Evolutionary conservation across 2,888 invertebrate species (phyloP).

Genomic region (Eudasyphora cyanicolor): DNA sequence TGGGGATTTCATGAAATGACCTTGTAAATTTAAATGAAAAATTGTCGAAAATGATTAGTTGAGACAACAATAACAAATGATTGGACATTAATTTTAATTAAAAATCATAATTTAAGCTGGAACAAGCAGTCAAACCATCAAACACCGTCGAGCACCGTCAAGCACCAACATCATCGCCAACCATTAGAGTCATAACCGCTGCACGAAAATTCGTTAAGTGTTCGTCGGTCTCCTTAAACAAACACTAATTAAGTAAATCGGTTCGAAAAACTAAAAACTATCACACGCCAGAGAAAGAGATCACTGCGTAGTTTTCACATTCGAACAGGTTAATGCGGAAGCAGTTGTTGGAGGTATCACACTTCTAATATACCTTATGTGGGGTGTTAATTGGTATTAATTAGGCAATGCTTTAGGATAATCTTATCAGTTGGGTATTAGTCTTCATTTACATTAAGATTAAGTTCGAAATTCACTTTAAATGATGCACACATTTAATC

Average conservation of each 20-base stretch:
- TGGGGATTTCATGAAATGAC: conserved; percentile 36
- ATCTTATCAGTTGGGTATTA: too few species aligned
- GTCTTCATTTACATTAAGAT: too few species aligned
- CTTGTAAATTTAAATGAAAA: conserved; percentile 57
- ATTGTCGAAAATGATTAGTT: conserved; percentile 54
- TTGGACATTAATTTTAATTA: conserved; percentile 61
- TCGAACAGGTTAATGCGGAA: neutral
- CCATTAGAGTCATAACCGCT: neutral
- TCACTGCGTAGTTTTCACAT: neutral
- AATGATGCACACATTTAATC: too few species aligned
- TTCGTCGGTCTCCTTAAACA: neutral
- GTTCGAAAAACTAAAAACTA: neutral
- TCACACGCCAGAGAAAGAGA: neutral
- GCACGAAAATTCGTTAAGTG: conserved; percentile 4
- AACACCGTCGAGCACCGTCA: too few species aligned
- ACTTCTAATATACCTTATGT: neutral
- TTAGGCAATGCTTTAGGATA: too few species aligned
- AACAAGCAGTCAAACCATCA: conserved; percentile 17
- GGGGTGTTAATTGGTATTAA: neutral
- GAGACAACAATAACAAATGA: conserved; percentile 58
- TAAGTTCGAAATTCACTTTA: too few species aligned
- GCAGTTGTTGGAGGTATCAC: neutral
- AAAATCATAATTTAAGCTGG: conserved; percentile 29
- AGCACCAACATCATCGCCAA: neutral
- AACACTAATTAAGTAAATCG: conserved; percentile 33